These are phyloP conservation scores for Megamerina dolium DNA, from an alignment of 2,888 invertebrate genomes.

Conservation along the genomic window DNA sequence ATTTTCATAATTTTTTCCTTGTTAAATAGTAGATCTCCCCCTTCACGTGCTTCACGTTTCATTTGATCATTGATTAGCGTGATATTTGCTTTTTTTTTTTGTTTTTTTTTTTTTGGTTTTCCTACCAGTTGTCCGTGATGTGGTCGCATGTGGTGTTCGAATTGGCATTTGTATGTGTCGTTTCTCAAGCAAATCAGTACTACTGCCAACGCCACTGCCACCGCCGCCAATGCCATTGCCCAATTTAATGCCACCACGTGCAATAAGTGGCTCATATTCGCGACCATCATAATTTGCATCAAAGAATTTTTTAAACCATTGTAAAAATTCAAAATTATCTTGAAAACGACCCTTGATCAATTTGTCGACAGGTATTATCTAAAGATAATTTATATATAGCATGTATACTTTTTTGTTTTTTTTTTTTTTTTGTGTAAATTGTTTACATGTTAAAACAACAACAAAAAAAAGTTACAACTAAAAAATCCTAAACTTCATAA, in stretches of 20 bases:
- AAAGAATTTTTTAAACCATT: slow-evolving; percentile 99
- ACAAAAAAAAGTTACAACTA: neutral
- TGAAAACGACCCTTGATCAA: slow-evolving; percentile 99
- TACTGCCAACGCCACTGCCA: slow-evolving; percentile 59
- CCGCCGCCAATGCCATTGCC: slow-evolving; percentile 59
- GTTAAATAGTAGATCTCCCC: no score
- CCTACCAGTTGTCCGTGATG: slow-evolving; percentile 22
- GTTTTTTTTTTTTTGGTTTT: slow-evolving; percentile 8
- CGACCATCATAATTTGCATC: slow-evolving; percentile 99
- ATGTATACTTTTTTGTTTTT: no score
- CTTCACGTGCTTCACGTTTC: slow-evolving; percentile 13
- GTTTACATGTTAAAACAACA: no score
- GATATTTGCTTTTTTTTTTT: no score
- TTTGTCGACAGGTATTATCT: slow-evolving; percentile 99
- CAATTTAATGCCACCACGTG: slow-evolving; percentile 75
- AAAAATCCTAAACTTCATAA: no score
- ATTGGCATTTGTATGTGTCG: slow-evolving; percentile 41
- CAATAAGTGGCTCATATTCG: slow-evolving; percentile 89
- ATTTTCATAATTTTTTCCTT: no score
- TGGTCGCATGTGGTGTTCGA: slow-evolving; percentile 22
- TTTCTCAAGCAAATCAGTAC: slow-evolving; percentile 41
- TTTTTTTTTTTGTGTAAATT: no score
- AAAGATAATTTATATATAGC: no score
- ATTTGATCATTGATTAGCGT: neutral
- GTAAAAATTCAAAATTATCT: slow-evolving; percentile 99